Evolutionary conservation across 2,113 vertebrate species (phyloP).

Genomic region (Dinomys branickii): DNA sequence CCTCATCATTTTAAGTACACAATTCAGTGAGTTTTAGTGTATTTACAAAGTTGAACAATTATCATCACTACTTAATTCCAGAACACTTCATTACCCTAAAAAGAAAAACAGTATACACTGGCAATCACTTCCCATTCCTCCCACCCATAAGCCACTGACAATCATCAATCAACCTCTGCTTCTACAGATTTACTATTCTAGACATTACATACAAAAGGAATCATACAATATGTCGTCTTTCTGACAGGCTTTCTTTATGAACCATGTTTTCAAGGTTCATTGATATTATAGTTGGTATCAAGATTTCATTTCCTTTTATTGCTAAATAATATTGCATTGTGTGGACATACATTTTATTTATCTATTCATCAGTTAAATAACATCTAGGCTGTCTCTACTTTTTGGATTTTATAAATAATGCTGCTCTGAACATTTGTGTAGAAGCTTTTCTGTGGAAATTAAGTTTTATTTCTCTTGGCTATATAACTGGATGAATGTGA

Average conservation of each 20-base stretch:
- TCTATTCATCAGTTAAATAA: background rate
- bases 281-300: background rate
- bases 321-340: background rate
- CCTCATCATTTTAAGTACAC: background rate
- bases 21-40: background rate
- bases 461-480: slow-evolving; percentile 19
- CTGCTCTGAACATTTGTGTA: background rate
- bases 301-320: background rate
- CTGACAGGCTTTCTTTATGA: background rate
- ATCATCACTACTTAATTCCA: slow-evolving; percentile 2
- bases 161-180: background rate
- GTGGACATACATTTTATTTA: background rate
- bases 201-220: background rate
- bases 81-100: background rate
- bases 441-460: background rate
- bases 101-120: background rate
- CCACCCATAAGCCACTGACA: background rate
- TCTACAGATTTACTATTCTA: slow-evolving; percentile 9
- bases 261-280: background rate
- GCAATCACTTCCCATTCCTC: background rate
- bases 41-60: background rate
- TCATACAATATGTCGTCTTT: background rate
- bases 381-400: background rate
- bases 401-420: background rate
- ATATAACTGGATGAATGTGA: too few relatives aligned